Conservation (phyloP, 2,113 vertebrate species). For the Chitala chitala region DNA sequence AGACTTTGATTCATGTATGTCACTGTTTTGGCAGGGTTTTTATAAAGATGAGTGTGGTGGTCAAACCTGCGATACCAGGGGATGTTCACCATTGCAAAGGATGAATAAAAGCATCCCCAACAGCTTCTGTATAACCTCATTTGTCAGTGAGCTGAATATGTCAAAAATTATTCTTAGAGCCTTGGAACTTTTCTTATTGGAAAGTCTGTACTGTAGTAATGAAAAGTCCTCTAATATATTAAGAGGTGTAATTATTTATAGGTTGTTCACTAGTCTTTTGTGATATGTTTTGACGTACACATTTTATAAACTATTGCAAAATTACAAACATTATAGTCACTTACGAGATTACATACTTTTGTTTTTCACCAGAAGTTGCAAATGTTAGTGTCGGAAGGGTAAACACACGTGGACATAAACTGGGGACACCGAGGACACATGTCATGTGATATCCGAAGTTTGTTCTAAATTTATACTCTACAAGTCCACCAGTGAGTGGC, state of each 20-base stretch:
- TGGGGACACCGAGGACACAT: background rate
- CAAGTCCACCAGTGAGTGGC: background rate
- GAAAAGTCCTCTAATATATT: background rate
- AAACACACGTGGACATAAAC: conserved; percentile 1
- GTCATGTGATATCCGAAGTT: background rate
- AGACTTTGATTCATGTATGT: conserved; percentile 3
- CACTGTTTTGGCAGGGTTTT: background rate
- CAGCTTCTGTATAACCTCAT: background rate
- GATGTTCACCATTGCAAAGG: background rate
- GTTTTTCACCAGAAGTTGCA: background rate
- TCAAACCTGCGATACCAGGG: background rate
- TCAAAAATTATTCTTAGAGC: background rate
- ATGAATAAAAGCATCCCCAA: background rate
- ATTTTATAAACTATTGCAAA: too few species aligned
- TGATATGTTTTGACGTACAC: too few species aligned
- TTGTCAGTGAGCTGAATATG: background rate
- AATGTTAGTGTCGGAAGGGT: background rate
- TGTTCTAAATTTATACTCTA: conserved; percentile 16
- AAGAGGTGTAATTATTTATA: background rate
- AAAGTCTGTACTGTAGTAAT: background rate
- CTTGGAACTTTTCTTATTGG: background rate
- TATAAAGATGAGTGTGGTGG: background rate
- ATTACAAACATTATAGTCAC: too few species aligned
- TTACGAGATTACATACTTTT: too few species aligned
- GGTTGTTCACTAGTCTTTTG: background rate